A percentile compares a stretch with the other conserved stretches of the same genome.
phyloP scores from a whole-genome alignment of 2,113 vertebrate species.

The Sorex araneus region DNA sequence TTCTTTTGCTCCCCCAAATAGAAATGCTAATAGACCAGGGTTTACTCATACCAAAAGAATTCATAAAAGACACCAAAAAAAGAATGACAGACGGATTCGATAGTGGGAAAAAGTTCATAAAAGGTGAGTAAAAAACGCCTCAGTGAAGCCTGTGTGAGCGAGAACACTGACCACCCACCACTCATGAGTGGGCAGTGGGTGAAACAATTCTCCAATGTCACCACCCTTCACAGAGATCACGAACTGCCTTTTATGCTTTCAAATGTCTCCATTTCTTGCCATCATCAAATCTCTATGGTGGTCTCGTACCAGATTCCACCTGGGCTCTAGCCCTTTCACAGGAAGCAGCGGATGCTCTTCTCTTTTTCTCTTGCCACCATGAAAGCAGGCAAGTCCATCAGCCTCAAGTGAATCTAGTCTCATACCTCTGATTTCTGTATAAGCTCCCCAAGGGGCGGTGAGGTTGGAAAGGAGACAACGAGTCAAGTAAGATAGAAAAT shows the following conservation, averaged over 20 bases:
- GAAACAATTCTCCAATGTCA: neutral
- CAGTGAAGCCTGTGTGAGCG: neutral
- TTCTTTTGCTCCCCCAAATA: slow-evolving; percentile 55
- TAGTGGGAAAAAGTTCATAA: fast-evolving
- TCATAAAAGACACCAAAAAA: neutral
- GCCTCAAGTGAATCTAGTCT: neutral
- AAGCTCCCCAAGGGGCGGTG: neutral
- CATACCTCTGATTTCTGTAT: neutral
- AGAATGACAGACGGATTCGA: fast-evolving
- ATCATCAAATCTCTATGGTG: neutral
- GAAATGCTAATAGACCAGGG: fast-evolving
- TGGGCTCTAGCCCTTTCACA: neutral
- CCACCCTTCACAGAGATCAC: neutral
- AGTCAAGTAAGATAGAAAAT: neutral
- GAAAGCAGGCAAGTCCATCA: neutral
- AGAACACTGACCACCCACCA: neutral
- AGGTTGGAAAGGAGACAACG: neutral
- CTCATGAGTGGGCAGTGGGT: neutral
- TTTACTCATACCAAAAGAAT: neutral
- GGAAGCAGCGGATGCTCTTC: too few relatives aligned
- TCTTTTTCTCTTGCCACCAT: neutral
- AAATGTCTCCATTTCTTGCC: neutral
- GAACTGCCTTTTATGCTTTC: neutral
- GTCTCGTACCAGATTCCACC: neutral
- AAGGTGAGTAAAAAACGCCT: slow-evolving; percentile 29